Conservation (phyloP, 2,113 vertebrate genomes). For the Terrapene triunguis region DNA sequence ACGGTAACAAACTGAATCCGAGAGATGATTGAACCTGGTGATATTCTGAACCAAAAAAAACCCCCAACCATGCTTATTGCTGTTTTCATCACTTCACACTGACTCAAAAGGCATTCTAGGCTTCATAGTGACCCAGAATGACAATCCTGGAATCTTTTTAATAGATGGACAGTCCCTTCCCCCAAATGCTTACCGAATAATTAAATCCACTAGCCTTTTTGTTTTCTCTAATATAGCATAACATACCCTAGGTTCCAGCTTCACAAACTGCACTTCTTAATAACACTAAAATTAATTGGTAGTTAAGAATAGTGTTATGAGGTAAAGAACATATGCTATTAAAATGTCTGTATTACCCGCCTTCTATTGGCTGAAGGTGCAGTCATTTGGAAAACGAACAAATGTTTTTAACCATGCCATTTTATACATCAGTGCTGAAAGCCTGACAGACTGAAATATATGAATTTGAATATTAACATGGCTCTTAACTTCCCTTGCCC, state of each 20-base stretch:
- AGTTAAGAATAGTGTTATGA: rapidly evolving
- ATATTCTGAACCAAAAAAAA: neutral
- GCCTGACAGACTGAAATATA: neutral
- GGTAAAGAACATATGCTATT: neutral
- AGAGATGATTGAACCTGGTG: neutral
- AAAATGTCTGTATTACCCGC: neutral
- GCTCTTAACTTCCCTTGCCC: neutral
- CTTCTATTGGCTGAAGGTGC: neutral
- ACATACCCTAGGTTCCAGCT: neutral
- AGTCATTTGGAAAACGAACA: neutral
- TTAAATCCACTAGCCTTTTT: neutral
- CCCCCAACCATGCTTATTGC: neutral
- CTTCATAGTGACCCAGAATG: neutral
- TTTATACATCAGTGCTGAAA: neutral
- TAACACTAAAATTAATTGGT: neutral
- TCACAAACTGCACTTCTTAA: neutral
- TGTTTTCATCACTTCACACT: neutral
- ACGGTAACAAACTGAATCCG: neutral
- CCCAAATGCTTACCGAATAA: neutral
- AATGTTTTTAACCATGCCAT: neutral
- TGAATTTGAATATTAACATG: neutral
- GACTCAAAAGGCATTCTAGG: neutral
- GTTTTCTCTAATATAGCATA: neutral
- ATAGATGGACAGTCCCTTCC: neutral
- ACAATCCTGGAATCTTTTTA: neutral